Evolutionary conservation across 2,797 vertebrate genomes (phyloP), one percentile per base, ranked within the genome.

Genomic region (Amblyraja radiata): DNA sequence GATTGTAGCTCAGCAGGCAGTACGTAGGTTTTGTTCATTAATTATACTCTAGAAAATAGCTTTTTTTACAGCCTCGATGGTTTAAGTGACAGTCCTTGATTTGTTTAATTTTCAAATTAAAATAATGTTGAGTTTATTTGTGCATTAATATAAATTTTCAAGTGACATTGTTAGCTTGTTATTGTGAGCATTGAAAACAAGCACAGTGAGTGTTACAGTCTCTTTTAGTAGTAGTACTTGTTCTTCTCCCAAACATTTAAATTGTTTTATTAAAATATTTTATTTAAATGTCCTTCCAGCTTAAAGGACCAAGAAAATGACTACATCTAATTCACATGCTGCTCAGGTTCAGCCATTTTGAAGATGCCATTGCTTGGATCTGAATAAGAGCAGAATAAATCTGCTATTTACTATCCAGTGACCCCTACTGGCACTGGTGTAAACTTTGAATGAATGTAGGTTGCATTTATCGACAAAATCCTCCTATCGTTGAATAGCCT

Each of bases 1-100:
- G 94, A 95, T 96, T 96, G 96, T 96, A 96, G 96, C 96, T 95
- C 96, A 96, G 96, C 96, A 95, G 95, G 96, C 94, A 96, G 93
- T 96, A 95, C 96, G 96, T 94, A 32, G 36, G 13, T 68, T 73
- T 76, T 92, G 71, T 92, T 76, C 71, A 92, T 94, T 94, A 94
- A 93, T 94, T 94, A 94, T 25, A 93, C 93, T 95, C 95, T 93
- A 94, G 93, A 93, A 96, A 96, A 95, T 95, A 74, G 10, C 21
- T 25, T 21, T 63, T 54, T 91, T 91, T 46, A 28, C 23, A 91
- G 36, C 39, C 10, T 28, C 46, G 21, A 10, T 7, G 6, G 13
- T 92, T 91, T 92, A 92, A 58, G 28, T 32, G 28, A 68, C 14
- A 2, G 6, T 18, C 6, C 36, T 14, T 32, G n/a, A 16, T 68